Conservation (phyloP, 2,888 invertebrate genomes). For the Diogma glabrata region DNA sequence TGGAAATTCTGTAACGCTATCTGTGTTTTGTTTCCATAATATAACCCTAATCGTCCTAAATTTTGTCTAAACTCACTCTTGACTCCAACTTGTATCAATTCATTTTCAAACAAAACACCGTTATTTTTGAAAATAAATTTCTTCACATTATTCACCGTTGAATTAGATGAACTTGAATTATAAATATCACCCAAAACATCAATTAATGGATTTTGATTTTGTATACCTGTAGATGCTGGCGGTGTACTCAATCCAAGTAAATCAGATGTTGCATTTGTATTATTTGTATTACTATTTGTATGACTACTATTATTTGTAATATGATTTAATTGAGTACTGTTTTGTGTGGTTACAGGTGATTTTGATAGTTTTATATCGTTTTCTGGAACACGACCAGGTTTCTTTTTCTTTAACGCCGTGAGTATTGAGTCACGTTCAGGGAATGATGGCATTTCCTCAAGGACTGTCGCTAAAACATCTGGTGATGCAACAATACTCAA, state of each 20-base stretch:
- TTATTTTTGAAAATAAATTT: conserved; percentile 96
- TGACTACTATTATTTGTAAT: conserved; percentile 17
- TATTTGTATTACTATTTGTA: conserved; percentile 16
- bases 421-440: conserved; percentile 96
- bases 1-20: conserved; percentile 60
- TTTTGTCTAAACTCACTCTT: conserved; percentile 96
- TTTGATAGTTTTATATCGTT: conserved; percentile 73
- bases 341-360: conserved; percentile 47
- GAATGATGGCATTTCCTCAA: conserved; percentile 99
- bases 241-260: conserved; percentile 81
- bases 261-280: conserved; percentile 55
- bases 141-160: conserved; percentile 65
- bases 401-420: conserved; percentile 96
- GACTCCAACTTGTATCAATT: conserved; percentile 93
- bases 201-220: conserved; percentile 60
- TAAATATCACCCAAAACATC: conserved; percentile 89
- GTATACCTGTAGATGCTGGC: conserved; percentile 55
- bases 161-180: conserved; percentile 47
- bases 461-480: conserved; percentile 93
- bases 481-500: conserved; percentile 91
- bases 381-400: conserved; percentile 88
- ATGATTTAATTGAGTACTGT: conserved; percentile 40
- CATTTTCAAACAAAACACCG: conserved; percentile 97
- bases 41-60: conserved; percentile 87
- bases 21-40: conserved; percentile 97